A percentile compares a stretch with the other conserved stretches of the same genome.
These are phyloP conservation scores for Melopsittacus undulatus DNA, from an alignment of 2,797 vertebrate species.

Conservation along the genomic window DNA sequence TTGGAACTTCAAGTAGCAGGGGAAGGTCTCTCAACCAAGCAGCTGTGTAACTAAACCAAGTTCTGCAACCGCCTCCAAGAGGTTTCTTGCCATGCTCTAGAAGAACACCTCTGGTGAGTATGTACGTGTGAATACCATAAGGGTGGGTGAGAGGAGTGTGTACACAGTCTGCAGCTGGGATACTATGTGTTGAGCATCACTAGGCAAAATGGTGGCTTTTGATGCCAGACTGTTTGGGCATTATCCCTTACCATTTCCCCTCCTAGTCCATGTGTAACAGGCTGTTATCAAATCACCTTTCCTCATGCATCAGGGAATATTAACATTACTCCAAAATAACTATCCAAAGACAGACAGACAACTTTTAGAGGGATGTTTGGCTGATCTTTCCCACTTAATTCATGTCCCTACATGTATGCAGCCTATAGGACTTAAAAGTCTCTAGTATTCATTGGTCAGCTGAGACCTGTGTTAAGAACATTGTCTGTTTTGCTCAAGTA, in stretches of 20 bases:
- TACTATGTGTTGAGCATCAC: background rate
- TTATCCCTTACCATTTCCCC: background rate
- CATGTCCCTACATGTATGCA: background rate
- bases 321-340: background rate
- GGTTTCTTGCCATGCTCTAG: conserved; percentile 22
- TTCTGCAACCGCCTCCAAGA: conserved; percentile 15
- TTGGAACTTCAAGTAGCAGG: conserved; percentile 26
- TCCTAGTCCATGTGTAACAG: background rate
- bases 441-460: background rate
- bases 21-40: background rate
- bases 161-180: background rate
- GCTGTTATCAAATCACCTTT: background rate
- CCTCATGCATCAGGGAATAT: background rate
- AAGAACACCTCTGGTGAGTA: conserved; percentile 38
- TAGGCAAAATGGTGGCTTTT: background rate
- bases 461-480: background rate
- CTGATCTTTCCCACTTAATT: background rate
- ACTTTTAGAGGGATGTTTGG: background rate
- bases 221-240: background rate
- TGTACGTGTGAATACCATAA: background rate
- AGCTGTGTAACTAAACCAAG: conserved; percentile 33
- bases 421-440: background rate
- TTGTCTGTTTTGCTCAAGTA: background rate
- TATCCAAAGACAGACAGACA: background rate
- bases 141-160: background rate